phyloP scores from a whole-genome alignment of 1,140 invertebrate species.

The Bradynema listronoti region DNA sequence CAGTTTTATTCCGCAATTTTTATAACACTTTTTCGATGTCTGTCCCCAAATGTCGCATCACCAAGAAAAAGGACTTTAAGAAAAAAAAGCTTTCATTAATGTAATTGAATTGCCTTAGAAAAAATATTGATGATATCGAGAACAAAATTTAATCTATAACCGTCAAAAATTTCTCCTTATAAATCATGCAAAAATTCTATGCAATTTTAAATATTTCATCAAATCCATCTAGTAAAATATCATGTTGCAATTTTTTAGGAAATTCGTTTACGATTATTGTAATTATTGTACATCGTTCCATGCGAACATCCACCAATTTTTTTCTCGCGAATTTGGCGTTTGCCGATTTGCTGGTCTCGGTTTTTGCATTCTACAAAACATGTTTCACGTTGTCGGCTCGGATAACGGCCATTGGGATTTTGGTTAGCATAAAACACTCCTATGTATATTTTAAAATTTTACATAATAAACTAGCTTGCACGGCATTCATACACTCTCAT shows the following conservation, averaged over 20 bases:
- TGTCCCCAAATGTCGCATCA: no score
- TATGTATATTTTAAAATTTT: no score
- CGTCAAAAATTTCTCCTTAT: not conserved
- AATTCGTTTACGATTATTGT: constrained; percentile 31
- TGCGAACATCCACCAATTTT: constrained; percentile 72
- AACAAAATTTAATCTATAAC: not conserved
- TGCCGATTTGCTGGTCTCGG: constrained; percentile 52
- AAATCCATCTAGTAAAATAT: not conserved
- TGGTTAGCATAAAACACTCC: no score
- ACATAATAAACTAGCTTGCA: no score
- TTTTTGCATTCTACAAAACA: constrained; percentile 55
- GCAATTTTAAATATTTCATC: constrained; percentile 1
- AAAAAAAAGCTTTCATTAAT: not conserved
- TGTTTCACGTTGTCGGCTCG: constrained; percentile 51
- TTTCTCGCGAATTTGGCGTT: constrained; percentile 70
- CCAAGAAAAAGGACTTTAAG: no score
- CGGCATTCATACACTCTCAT: no score
- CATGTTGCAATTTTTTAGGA: constrained; percentile 6
- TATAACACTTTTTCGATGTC: no score
- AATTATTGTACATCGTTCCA: constrained; percentile 31
- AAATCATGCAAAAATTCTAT: not conserved
- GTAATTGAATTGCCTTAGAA: constrained; percentile 3
- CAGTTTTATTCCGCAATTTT: no score
- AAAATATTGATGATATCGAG: not conserved
- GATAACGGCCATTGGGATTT: constrained; percentile 45